Evolutionary conservation across 2,113 vertebrate genomes (phyloP).

Genomic region (Beaufortia kweichowensis): DNA sequence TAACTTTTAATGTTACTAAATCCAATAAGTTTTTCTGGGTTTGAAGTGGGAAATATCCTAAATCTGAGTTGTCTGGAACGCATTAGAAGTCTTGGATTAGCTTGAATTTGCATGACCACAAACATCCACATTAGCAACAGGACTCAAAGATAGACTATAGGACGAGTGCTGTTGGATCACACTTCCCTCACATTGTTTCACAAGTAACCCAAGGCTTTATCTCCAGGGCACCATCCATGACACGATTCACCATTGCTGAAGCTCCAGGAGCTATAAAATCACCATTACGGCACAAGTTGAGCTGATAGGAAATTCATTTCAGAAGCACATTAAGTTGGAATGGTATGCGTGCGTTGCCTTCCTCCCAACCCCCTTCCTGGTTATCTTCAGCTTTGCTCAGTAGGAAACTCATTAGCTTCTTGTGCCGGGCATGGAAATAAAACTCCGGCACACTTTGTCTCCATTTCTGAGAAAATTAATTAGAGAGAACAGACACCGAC

Average conservation of each 20-base stretch:
- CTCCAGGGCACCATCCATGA: conserved; percentile 46
- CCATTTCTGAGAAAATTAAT: conserved; percentile 61
- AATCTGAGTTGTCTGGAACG: too few relatives aligned
- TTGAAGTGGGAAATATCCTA: too few relatives aligned
- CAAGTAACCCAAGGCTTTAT: conserved; percentile 41
- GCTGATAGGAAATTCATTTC: conserved; percentile 55
- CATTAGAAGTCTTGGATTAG: too few relatives aligned
- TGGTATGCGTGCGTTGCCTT: conserved; percentile 49
- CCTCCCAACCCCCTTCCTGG: conserved; percentile 46
- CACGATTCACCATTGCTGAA: conserved; percentile 47
- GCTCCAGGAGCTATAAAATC: conserved; percentile 55
- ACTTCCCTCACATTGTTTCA: conserved; percentile 21
- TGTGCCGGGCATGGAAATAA: conserved; percentile 55
- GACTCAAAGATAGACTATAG: background rate
- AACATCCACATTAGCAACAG: background rate
- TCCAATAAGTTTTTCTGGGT: too few relatives aligned
- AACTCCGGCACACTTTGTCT: conserved; percentile 58
- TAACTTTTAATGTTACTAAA: too few relatives aligned
- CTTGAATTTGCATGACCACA: background rate
- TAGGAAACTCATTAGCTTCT: conserved; percentile 60
- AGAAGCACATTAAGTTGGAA: conserved; percentile 55
- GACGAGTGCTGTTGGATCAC: background rate
- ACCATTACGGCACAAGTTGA: conserved; percentile 50
- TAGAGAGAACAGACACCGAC: conserved; percentile 57
- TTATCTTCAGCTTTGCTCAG: conserved; percentile 59